Evolutionary conservation across 2,797 vertebrate species (phyloP).

Genomic region (Sebastes reedi): DNA sequence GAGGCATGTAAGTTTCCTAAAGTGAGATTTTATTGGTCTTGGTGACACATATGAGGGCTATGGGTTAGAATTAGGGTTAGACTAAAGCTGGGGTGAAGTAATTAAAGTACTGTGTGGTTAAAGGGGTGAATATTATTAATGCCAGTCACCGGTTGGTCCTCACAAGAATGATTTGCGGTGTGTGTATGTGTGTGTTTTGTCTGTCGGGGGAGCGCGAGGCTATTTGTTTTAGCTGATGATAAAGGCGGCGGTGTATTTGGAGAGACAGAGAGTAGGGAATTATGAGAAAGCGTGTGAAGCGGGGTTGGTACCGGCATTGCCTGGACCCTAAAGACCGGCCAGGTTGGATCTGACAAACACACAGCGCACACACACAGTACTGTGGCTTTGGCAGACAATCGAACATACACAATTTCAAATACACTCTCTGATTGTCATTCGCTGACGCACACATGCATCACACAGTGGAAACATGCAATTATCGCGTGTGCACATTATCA

Average conservation of each 20-base stretch:
- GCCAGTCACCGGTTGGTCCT: conserved; percentile 6
- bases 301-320: conserved; percentile 10
- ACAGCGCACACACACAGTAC: not conserved
- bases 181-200: conserved; percentile 17
- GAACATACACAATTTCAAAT: not conserved
- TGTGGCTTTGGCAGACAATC: not conserved
- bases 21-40: conserved; percentile 9
- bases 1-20: not conserved
- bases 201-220: conserved; percentile 39
- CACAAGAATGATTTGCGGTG: conserved; percentile 18
- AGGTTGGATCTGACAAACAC: not conserved
- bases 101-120: not conserved
- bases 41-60: not conserved
- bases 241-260: conserved; percentile 58
- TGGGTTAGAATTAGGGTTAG: not conserved
- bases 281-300: conserved; percentile 56
- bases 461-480: conserved; percentile 16
- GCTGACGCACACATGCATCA: not conserved
- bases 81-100: not conserved
- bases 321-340: conserved; percentile 12
- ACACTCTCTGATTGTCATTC: conserved; percentile 4
- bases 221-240: conserved; percentile 74
- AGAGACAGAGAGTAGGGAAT: conserved; percentile 65
- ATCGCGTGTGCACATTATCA: not conserved
- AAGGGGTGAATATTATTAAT: conserved; percentile 13